Conservation (phyloP, 2,888 invertebrate species). For the Ichneumon xanthorius region DNA sequence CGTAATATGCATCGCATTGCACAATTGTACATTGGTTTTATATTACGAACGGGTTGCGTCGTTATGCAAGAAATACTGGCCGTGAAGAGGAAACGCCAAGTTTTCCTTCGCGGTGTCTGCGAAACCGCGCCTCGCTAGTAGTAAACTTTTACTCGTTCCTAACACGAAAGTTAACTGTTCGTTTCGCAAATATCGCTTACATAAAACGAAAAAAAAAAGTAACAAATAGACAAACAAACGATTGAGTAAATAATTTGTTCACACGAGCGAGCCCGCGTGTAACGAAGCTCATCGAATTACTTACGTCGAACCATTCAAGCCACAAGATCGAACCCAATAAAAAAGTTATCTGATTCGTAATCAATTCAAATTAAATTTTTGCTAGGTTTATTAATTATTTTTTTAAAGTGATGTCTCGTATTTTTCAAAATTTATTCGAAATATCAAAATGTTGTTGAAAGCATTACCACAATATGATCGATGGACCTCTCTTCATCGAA, state of each 20-base stretch:
- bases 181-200: conserved; percentile 1
- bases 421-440: background rate
- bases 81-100: conserved; percentile 48
- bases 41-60: conserved; percentile 62
- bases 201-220: background rate
- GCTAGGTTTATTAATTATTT: background rate
- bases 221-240: background rate
- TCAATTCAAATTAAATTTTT: background rate
- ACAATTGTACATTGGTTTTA: conserved; percentile 63
- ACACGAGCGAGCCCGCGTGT: background rate
- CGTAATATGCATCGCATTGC: conserved; percentile 59
- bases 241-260: background rate
- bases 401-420: background rate
- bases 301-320: background rate
- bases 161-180: background rate
- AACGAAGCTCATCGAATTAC: background rate
- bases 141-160: background rate
- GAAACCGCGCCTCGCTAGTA: conserved; percentile 6
- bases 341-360: background rate
- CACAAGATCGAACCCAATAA: background rate
- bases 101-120: background rate
- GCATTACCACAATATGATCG: conserved; percentile 26
- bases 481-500: too few relatives aligned
- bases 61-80: conserved; percentile 12
- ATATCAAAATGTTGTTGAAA: background rate